Base-by-base conservation (phyloP, 1,140 invertebrate genomes). In the Apocrypta bakeri region DNA sequence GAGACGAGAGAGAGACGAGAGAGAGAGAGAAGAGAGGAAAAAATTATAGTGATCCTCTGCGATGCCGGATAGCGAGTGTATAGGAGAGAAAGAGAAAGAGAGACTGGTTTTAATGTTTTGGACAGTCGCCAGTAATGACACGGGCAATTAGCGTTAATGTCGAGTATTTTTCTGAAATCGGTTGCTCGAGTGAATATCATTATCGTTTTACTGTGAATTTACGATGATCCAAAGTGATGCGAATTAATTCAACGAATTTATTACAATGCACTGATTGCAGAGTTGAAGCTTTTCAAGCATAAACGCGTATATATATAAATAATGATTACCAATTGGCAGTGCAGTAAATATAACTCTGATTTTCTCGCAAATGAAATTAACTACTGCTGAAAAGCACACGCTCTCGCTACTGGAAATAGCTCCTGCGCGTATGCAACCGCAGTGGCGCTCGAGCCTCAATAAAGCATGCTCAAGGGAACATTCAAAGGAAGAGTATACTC, bases 31-130 rank as follows among this genome's bases (percentile, higher is more conserved):
- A 31, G 25, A 29, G 63, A 64, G 63, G 24, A 2, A 73, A 72
- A 81, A 25, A 73, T 73, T 66, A 81, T 66, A 74, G 69, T 80
- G 66, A 63, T 81, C 3, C 31, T 14, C 17, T 63, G 33, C 17
- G 4, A 24, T 31, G 24, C 25, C 56, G 33, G 48, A 14, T 29
- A 8, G 56, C 48, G 48, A 48, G 42, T 48, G 21, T 48, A 48
- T 48, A 48, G 42, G 21, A 48, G 42, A 48, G 42, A 17, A 17
- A 56, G n/a, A n/a, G n/a, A 17, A n/a, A 4, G 1, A 12, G 42
- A 64, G 24, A 0, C 7, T 12, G n/a, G 21, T 74, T 42, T 69
- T 74, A 66, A 42, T 66, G 71, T 42, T 74, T 73, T 29, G 24
- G 24, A 66, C 72, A 25, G 68, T 56, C 31, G 21, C 3, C 42